Conservation (phyloP, 2,888 invertebrate species). For the Lithophane ornitopus region DNA sequence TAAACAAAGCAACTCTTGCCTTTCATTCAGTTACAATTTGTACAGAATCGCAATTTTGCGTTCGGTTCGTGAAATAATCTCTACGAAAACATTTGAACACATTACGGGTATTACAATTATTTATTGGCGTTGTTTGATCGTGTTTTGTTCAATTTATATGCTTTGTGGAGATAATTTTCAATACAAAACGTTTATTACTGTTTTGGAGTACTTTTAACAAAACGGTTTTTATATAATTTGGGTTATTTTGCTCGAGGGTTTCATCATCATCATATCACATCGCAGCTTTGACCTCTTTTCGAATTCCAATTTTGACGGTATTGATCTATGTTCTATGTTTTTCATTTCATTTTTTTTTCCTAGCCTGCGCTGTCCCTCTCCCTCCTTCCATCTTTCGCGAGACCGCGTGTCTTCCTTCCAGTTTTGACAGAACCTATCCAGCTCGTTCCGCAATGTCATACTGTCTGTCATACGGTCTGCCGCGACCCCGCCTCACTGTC, state of each 20-base stretch:
- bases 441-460: too few species aligned
- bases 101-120: slow-evolving; percentile 48
- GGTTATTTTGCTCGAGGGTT: neutral
- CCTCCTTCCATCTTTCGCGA: too few species aligned
- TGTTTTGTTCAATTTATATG: slow-evolving; percentile 25
- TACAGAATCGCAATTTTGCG: slow-evolving; percentile 23
- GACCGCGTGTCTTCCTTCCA: too few species aligned
- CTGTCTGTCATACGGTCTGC: too few species aligned
- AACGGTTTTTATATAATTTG: neutral
- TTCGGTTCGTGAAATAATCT: slow-evolving; percentile 31
- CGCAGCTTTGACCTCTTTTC: neutral
- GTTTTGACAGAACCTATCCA: too few species aligned
- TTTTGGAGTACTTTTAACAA: neutral
- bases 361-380: too few species aligned
- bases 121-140: slow-evolving; percentile 46
- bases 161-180: slow-evolving; percentile 11
- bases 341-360: too few species aligned
- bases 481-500: too few species aligned
- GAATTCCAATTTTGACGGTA: neutral
- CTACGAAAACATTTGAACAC: slow-evolving; percentile 33
- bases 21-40: slow-evolving; percentile 28
- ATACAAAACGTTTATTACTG: neutral
- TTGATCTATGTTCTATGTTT: too few species aligned
- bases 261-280: neutral
- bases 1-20: slow-evolving; percentile 30